Evolutionary conservation across 2,113 vertebrate species (phyloP).

Genomic region (Phainopepla nitens): DNA sequence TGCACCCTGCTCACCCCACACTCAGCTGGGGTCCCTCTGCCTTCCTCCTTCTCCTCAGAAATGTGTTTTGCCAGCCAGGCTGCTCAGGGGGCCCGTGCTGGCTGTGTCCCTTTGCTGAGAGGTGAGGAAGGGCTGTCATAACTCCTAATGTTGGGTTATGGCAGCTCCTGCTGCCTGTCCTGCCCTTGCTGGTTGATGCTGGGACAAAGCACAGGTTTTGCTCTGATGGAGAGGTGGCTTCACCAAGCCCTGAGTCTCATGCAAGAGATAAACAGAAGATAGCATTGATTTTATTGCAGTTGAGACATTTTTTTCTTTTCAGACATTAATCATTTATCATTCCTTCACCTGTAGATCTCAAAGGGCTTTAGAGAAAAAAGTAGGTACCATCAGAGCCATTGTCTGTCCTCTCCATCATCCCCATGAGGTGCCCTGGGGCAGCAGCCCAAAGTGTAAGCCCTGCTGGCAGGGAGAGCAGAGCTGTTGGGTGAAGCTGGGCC

Average conservation of each 20-base stretch:
- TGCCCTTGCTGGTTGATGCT: accelerated
- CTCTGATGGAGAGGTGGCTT: not conserved
- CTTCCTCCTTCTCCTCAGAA: not conserved
- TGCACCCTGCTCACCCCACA: not conserved
- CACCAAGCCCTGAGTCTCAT: accelerated
- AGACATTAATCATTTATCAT: not conserved
- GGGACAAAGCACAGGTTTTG: accelerated
- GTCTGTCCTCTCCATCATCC: not conserved
- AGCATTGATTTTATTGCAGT: not conserved
- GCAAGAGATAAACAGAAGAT: not conserved
- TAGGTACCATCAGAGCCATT: accelerated
- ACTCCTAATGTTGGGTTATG: accelerated
- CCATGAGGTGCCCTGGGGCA: too few relatives aligned
- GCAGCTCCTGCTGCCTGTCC: not conserved
- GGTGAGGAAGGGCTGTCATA: not conserved
- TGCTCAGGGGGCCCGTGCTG: not conserved
- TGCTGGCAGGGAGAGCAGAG: not conserved
- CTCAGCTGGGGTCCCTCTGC: accelerated
- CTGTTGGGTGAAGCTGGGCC: not conserved
- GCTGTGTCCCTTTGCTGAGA: not conserved
- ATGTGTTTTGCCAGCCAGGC: not conserved
- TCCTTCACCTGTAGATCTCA: not conserved
- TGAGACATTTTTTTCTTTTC: not conserved
- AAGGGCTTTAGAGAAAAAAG: not conserved
- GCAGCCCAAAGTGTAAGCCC: not conserved